Evolutionary conservation across 2,888 invertebrate genomes (phyloP).

Genomic region (Stenotaenia linearis): DNA sequence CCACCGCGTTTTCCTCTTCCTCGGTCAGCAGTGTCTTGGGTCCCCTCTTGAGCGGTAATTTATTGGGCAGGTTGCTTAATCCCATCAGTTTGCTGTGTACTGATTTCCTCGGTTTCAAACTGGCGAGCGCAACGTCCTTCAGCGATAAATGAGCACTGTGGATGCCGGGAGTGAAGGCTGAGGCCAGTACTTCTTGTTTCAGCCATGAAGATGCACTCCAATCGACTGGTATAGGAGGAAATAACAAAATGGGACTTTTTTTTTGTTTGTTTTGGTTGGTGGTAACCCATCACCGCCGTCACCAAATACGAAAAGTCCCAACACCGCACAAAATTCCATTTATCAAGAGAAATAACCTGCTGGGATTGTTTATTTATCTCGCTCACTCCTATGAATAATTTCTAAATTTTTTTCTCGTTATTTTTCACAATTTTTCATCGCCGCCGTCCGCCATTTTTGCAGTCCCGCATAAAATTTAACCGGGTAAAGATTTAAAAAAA

Average conservation of each 20-base stretch:
- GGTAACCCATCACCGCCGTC: not conserved
- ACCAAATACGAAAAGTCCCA: not conserved
- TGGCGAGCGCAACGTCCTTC: constrained; percentile 1
- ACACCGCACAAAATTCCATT: not conserved
- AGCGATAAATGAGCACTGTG: not conserved
- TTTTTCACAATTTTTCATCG: no score
- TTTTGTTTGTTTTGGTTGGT: not conserved
- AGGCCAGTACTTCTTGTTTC: constrained; percentile 21
- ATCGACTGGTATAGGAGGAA: not conserved
- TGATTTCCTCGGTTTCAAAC: not conserved
- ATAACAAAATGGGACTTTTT: not conserved
- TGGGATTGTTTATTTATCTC: not conserved
- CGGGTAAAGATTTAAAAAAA: no score
- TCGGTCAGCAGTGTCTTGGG: constrained; percentile 31
- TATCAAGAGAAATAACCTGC: not conserved
- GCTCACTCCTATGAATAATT: not conserved
- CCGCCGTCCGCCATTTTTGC: no score
- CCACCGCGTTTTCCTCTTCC: constrained; percentile 30
- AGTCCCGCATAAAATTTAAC: no score
- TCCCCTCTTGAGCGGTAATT: constrained; percentile 27
- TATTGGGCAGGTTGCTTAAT: not conserved
- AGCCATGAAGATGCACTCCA: constrained; percentile 30
- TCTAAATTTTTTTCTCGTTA: no score
- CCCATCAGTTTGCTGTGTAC: not conserved
- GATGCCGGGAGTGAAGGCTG: not conserved